phyloP scores from a whole-genome alignment of 92 coral and sea anemone species.

The Blastomussa wellsi region DNA sequence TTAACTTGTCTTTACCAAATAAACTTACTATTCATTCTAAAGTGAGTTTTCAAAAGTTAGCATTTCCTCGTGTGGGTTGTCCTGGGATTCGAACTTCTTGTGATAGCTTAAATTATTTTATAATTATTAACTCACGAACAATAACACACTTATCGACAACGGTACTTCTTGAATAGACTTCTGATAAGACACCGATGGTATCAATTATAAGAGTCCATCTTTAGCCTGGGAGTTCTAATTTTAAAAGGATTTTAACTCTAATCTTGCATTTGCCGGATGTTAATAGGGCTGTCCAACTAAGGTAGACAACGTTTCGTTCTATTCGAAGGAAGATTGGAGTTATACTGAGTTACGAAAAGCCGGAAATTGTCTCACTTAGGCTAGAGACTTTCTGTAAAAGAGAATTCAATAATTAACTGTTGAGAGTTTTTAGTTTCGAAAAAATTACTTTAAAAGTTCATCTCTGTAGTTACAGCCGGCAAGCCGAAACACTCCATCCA shows the following conservation, averaged over 20 bases:
- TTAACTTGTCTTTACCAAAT: neutral
- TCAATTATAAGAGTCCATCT: neutral
- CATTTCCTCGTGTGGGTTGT: neutral
- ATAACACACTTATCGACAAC: neutral
- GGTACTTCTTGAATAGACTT: neutral
- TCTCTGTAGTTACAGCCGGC: too few species aligned
- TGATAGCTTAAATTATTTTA: neutral
- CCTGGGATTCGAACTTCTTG: neutral
- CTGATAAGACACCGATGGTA: too few species aligned
- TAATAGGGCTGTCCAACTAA: neutral
- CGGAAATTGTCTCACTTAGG: neutral
- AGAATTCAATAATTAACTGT: neutral
- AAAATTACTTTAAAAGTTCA: too few species aligned
- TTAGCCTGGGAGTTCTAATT: neutral
- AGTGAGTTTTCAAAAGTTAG: neutral
- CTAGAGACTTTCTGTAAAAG: neutral
- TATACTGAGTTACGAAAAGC: neutral
- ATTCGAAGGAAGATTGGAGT: neutral
- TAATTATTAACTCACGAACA: neutral
- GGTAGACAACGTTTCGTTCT: neutral
- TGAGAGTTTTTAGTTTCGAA: neutral
- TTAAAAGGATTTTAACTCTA: neutral
- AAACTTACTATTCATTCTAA: too few species aligned
- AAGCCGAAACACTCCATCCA: neutral
- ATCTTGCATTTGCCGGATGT: neutral